Percentiles rank a stretch among this genome's conserved stretches.
These are phyloP conservation scores for Sylvia atricapilla DNA, from an alignment of 2,113 vertebrate genomes.

Conservation along the genomic window DNA sequence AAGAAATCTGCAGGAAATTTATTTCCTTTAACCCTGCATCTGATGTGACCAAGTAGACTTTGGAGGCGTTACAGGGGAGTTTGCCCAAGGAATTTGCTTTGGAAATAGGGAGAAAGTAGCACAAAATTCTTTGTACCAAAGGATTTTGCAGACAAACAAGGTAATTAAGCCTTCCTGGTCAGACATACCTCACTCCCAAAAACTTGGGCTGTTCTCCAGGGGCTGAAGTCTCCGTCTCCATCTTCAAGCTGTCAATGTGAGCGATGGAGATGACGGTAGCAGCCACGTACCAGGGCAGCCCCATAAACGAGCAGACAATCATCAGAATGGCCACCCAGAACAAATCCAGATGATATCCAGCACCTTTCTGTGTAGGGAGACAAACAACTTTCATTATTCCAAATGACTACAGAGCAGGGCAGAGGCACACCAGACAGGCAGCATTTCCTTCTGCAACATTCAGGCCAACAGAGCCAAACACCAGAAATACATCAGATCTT, in stretches of 20 bases:
- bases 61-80: neutral
- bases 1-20: neutral
- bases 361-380: constrained; percentile 86
- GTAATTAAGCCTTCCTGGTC: neutral
- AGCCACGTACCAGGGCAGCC: constrained; percentile 96
- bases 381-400: neutral
- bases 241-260: constrained; percentile 98
- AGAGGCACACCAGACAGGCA: neutral
- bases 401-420: fast-evolving
- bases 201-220: constrained; percentile 98
- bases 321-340: constrained; percentile 94
- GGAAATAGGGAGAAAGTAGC: neutral
- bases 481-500: fast-evolving
- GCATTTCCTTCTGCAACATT: neutral
- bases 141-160: neutral
- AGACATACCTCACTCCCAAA: constrained; percentile 89
- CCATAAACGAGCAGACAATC: constrained; percentile 95
- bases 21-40: neutral
- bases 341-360: constrained; percentile 95
- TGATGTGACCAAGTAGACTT: neutral
- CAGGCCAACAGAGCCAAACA: neutral
- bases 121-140: neutral
- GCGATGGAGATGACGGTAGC: constrained; percentile 98
- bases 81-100: neutral
- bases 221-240: constrained; percentile 97